Conservation (phyloP, 2,797 vertebrate genomes). For the Monodelphis domestica region DNA sequence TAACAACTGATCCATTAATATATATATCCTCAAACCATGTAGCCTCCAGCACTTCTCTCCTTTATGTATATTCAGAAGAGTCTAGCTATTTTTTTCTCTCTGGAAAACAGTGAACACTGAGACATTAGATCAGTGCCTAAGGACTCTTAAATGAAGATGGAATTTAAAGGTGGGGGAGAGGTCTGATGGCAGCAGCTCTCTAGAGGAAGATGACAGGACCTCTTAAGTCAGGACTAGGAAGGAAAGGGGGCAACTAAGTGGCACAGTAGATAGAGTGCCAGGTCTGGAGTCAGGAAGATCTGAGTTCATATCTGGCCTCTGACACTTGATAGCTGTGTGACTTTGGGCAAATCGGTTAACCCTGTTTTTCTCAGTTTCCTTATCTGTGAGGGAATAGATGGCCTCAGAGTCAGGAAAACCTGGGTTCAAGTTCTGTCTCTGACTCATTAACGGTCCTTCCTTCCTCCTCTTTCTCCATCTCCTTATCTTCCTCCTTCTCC, state of each 20-base stretch:
- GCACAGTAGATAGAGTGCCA: neutral
- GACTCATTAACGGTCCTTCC: too few species aligned
- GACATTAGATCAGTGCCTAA: neutral
- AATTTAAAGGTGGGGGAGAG: neutral
- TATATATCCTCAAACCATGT: too few species aligned
- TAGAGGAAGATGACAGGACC: neutral
- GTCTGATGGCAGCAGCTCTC: neutral
- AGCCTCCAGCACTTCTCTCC: neutral
- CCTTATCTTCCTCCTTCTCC: too few species aligned
- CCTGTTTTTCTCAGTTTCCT: neutral
- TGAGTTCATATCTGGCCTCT: neutral
- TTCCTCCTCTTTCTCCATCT: too few species aligned
- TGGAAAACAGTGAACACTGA: neutral
- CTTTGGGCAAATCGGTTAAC: neutral
- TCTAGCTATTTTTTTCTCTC: neutral
- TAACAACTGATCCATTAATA: neutral
- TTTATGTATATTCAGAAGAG: neutral
- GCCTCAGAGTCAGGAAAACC: neutral
- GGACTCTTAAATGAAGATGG: neutral
- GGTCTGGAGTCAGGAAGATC: neutral
- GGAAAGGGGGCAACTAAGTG: neutral
- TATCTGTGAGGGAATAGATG: too few species aligned
- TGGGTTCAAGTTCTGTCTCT: too few species aligned
- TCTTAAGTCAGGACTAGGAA: neutral
- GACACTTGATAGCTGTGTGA: neutral